Base-by-base conservation (phyloP, 37 sponge, comb jelly and placozoan genomes). In the Ianthella basta region DNA sequence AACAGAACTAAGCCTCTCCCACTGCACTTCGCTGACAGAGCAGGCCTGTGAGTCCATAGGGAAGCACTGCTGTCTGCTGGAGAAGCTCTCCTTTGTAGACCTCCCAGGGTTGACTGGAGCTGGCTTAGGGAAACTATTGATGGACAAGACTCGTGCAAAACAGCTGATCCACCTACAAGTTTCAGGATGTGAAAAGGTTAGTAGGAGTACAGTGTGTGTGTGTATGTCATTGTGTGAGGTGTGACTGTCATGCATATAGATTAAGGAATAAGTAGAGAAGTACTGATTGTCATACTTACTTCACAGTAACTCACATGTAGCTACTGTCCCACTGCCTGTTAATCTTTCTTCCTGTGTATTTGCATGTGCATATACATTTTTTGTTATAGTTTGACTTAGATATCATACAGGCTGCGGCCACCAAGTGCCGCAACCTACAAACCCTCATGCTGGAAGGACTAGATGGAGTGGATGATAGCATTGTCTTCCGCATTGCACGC, bases 1-100 rank as follows among this genome's bases (percentile, higher is more conserved):
- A 33, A 63, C 60, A 16, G 74, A 87, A 10, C 79, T 95, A n/a
- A 85, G 89, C 25, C 8, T 95, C 20, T 91, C 92, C 3, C 83
- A 59, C 83, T 95, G 95, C 85, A 12, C 73, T 20, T 32, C 40
- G 10, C 68, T 95, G 37, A 95, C 93, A 30, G 88, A 95, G 55
- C 27, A 54, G 36, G 33, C 81, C 38, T 87, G 90, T 72, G 30
- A 61, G 54, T 77, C 86, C 39, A 82, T 91, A 38, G 72, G 88
- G 12, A 70, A 82, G 14, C 80, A 91, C 80, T 91, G 93, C 44
- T n/a, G 23, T 25, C 50, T 32, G 21, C 59, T 95, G 39, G 83
- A 89, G 74, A 50, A 13, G 15, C 72, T 95, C 66, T 88, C 89
- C 36, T 44, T 95, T 80, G 84, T 70, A 61, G 86, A 88, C 54